Conservation (phyloP, 1,140 invertebrate genomes). For the Musca vetustissima region DNA sequence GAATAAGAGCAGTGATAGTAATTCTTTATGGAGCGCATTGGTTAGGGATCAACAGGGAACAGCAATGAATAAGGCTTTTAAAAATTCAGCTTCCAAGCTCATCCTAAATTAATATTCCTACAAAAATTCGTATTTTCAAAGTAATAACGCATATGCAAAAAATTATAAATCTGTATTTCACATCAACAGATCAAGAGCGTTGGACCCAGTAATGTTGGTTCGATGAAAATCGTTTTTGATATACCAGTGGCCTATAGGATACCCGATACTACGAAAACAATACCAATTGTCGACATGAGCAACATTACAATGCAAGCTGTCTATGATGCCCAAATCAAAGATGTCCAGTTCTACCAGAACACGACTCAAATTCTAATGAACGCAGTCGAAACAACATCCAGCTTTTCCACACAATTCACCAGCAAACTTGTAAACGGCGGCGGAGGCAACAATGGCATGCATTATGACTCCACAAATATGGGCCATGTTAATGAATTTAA, state of each 20-base stretch:
- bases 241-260: conserved; percentile 49
- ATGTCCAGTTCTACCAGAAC: conserved; percentile 44
- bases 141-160: too few relatives aligned
- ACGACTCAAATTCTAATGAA: conserved; percentile 43
- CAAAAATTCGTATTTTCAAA: too few relatives aligned
- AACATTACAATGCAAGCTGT: conserved; percentile 45
- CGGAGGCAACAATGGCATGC: conserved; percentile 28
- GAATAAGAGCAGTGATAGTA: too few relatives aligned
- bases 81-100: too few relatives aligned
- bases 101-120: too few relatives aligned
- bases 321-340: conserved; percentile 41
- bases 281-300: conserved; percentile 43
- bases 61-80: too few relatives aligned
- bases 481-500: conserved; percentile 33
- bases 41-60: too few relatives aligned
- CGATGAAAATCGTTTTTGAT: conserved; percentile 40
- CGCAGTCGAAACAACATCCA: conserved; percentile 34
- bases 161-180: neutral
- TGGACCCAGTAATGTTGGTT: conserved; percentile 46
- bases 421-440: neutral
- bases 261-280: conserved; percentile 31
- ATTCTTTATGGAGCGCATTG: too few relatives aligned
- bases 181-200: conserved; percentile 40
- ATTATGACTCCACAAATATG: conserved; percentile 37
- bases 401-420: conserved; percentile 3